These are phyloP conservation scores for Enteromius afrohamiltoni DNA, from an alignment of 2,797 vertebrate genomes.

Conservation along the genomic window DNA sequence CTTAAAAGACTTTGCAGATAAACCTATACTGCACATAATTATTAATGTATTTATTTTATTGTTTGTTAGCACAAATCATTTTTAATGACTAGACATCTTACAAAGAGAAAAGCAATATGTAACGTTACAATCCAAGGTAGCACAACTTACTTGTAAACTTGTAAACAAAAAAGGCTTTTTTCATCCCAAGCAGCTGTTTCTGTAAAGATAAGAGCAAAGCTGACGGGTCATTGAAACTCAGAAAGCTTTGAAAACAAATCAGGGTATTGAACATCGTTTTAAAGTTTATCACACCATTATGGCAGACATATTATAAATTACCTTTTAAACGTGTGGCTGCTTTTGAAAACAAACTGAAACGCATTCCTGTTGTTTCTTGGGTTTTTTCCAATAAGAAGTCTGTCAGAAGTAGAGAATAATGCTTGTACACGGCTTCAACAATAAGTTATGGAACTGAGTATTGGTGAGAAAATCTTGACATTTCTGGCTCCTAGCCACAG, in stretches of 20 bases:
- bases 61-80: not conserved
- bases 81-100: not conserved
- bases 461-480: slow-evolving; percentile 30
- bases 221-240: not conserved
- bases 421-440: not conserved
- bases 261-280: not conserved
- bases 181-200: slow-evolving; percentile 21
- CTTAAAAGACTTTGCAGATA: not conserved
- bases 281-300: not conserved
- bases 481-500: slow-evolving; percentile 9
- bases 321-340: slow-evolving; percentile 15
- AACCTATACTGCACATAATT: not conserved
- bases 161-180: not conserved
- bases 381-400: not conserved
- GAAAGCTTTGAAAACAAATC: slow-evolving; percentile 38
- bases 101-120: not conserved
- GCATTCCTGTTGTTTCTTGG: not conserved
- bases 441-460: not conserved
- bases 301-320: slow-evolving; percentile 5
- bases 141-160: not conserved
- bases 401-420: slow-evolving; percentile 10
- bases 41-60: not conserved
- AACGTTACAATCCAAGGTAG: not conserved
- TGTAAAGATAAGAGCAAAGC: slow-evolving; percentile 34
- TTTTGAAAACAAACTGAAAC: slow-evolving; percentile 4